Base-by-base conservation (phyloP, 2,888 invertebrate species). In the Nemotelus nigrinus region DNA sequence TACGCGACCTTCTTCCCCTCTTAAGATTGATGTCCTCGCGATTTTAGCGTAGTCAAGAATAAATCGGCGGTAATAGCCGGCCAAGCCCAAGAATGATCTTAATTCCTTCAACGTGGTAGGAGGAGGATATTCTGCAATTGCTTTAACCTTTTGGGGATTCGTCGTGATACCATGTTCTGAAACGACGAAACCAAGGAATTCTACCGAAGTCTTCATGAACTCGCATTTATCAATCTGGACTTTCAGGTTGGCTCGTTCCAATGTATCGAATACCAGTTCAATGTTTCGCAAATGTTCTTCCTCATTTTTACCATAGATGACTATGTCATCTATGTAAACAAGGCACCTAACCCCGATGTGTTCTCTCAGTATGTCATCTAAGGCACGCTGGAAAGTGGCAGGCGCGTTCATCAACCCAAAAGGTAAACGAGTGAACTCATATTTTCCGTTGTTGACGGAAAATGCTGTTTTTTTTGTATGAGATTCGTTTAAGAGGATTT, bases 251-350 rank as follows among this genome's bases (percentile, higher is more conserved):
- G 77, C 79, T 25, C 25, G 25, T 25, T 25, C 25, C 25, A 25
- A 25, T 25, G 25, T 25, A 25, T 78, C 64, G 1, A 72, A 53
- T 3, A 72, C 45, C 3, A 55, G 76, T 76, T 76, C 44, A 7
- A 81, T 47, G 71, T 80, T 74, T 48, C 79, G 47, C 8, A 53
- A 4, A 65, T 81, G 80, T 43, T 72, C 76, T n/a, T 79, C 64
- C 41, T 77, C 43, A 39, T 48, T 79, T 68, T 78, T 71, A 0
- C 80, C 79, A 64, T 77, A 82, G 6, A 82, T 78, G 1, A 82
- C 80, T 25, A 81, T 81, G 25, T 82, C 82, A 48, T 81, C 81
- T 10, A 82, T 81, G 64, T 80, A 82, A 5, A 81, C 78, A 45
- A 78, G 79, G 63, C 79, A 80, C 50, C 77, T 72, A 77, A 81